Evolutionary conservation across 1,140 invertebrate genomes (phyloP).

Genomic region (Babylonia areolata): DNA sequence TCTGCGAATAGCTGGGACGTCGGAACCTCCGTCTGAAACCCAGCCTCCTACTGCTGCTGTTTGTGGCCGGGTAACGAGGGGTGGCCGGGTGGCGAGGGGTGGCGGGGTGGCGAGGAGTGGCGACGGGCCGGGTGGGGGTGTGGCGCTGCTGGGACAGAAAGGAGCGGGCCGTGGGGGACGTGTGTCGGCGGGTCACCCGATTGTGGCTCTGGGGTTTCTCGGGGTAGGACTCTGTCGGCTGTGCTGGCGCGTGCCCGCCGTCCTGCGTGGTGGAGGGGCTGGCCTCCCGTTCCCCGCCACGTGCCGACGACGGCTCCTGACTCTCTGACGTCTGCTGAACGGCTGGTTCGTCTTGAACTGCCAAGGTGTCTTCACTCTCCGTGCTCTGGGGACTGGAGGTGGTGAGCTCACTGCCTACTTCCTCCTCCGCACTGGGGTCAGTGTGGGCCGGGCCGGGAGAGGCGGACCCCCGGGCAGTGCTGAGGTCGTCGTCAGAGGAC

Average conservation of each 20-base stretch:
- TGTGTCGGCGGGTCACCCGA: too few relatives aligned
- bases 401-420: too few relatives aligned
- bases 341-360: background rate
- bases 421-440: too few relatives aligned
- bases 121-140: too few relatives aligned
- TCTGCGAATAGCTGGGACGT: conserved; percentile 45
- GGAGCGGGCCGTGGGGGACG: too few relatives aligned
- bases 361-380: background rate
- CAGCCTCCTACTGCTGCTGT: background rate
- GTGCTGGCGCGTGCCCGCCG: background rate
- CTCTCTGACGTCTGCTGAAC: background rate
- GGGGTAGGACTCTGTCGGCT: too few relatives aligned
- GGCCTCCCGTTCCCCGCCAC: background rate
- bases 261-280: background rate
- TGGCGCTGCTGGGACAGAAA: too few relatives aligned
- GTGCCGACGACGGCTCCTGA: background rate
- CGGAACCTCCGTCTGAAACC: conserved; percentile 11
- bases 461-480: background rate
- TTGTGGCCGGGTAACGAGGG: too few relatives aligned
- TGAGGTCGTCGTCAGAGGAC: background rate
- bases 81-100: too few relatives aligned
- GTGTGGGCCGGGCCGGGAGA: background rate
- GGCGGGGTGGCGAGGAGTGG: too few relatives aligned
- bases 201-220: too few relatives aligned
- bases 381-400: background rate